phyloP scores from a whole-genome alignment of 2,797 vertebrate genomes.

The Rhadinocentrus ornatus region DNA sequence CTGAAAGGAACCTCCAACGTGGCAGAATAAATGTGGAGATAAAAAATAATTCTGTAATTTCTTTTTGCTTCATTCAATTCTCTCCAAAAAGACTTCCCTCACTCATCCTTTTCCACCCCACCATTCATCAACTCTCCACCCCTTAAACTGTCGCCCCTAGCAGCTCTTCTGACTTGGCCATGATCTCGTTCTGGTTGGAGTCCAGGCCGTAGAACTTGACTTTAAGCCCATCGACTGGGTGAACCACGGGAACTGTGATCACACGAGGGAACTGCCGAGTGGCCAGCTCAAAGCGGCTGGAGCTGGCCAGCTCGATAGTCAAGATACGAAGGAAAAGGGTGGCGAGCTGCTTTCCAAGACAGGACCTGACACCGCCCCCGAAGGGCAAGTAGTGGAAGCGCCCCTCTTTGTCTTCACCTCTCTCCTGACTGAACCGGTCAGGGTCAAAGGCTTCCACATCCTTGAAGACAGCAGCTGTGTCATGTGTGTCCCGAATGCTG shows the following conservation, averaged over 20 bases:
- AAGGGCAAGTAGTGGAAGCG: conserved; percentile 98
- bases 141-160: conserved; percentile 90
- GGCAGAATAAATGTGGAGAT: conserved; percentile 57
- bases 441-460: conserved; percentile 93
- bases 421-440: conserved; percentile 92
- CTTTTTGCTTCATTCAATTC: conserved; percentile 63
- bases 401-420: conserved; percentile 93
- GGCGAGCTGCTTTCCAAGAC: conserved; percentile 96
- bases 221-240: conserved; percentile 92
- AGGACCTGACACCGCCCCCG: conserved; percentile 93
- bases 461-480: conserved; percentile 94
- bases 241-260: conserved; percentile 93
- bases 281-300: conserved; percentile 94
- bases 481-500: conserved; percentile 97
- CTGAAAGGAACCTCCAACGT: conserved; percentile 62
- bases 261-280: conserved; percentile 92
- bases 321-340: conserved; percentile 94
- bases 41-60: conserved; percentile 60
- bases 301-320: conserved; percentile 93
- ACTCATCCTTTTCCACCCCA: conserved; percentile 15
- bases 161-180: conserved; percentile 92
- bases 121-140: not conserved
- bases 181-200: conserved; percentile 98
- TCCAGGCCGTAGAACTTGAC: conserved; percentile 97
- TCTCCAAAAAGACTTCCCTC: conserved; percentile 62